These are phyloP conservation scores for Antedon mediterranea DNA, from an alignment of 53 echinoderm and acorn worm genomes.

Conservation along the genomic window DNA sequence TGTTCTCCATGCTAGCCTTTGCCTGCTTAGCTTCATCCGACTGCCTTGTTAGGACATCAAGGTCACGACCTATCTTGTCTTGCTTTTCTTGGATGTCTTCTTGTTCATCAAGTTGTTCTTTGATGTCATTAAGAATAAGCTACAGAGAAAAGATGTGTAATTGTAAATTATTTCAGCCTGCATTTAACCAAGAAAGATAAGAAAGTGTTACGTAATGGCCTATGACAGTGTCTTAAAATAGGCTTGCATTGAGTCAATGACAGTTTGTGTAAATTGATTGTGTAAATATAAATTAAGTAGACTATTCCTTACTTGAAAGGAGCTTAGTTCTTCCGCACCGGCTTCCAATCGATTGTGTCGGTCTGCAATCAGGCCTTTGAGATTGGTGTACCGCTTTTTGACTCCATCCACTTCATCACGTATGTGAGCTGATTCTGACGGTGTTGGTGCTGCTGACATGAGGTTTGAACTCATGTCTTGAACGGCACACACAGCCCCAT, in stretches of 20 bases:
- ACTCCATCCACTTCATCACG: conserved; percentile 83
- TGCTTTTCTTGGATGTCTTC: conserved; percentile 67
- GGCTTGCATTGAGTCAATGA: too few relatives aligned
- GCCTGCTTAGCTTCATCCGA: conserved; percentile 62
- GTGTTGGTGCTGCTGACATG: conserved; percentile 86
- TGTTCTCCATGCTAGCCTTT: conserved; percentile 65
- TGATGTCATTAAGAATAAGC: conserved; percentile 64
- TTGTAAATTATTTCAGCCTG: too few relatives aligned
- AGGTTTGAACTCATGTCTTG: conserved; percentile 77
- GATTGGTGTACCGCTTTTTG: conserved; percentile 56
- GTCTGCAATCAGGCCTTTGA: conserved; percentile 68
- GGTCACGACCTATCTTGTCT: conserved; percentile 64
- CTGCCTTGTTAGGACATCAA: conserved; percentile 46
- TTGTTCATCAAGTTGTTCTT: conserved; percentile 34
- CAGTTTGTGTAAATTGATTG: too few relatives aligned
- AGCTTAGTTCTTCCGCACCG: conserved; percentile 69
- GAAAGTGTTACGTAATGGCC: too few relatives aligned
- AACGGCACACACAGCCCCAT: conserved; percentile 51
- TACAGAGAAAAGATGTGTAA: conserved; percentile 6
- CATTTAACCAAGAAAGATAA: too few relatives aligned
- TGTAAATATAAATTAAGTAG: neutral
- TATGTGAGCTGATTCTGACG: conserved; percentile 75
- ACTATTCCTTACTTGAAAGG: conserved; percentile 50
- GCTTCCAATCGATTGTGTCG: conserved; percentile 56
- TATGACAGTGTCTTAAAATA: too few relatives aligned